A percentile compares a stretch with the other conserved stretches of the same genome.
phyloP scores from a whole-genome alignment of 2,797 vertebrate genomes.

The Molossus molossus region DNA sequence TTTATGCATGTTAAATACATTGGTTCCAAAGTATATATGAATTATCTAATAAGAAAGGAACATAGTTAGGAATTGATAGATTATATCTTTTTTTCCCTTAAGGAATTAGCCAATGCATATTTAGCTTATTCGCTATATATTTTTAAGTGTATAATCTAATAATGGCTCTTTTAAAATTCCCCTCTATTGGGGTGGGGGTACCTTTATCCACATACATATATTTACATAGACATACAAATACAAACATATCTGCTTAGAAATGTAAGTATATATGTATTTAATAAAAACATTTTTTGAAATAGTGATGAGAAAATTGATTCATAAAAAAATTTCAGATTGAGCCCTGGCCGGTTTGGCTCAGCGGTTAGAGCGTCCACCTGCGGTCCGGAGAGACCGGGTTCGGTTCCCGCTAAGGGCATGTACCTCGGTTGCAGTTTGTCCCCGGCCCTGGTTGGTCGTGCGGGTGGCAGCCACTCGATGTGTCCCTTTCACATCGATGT shows the following conservation, averaged over 20 bases:
- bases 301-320: slow-evolving; percentile 47
- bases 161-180: neutral
- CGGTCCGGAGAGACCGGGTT: no score
- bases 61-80: neutral
- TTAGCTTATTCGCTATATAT: slow-evolving; percentile 10
- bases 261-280: neutral
- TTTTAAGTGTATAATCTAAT: slow-evolving; percentile 34
- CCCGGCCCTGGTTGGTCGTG: no score
- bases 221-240: neutral
- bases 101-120: neutral
- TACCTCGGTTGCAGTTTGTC: no score
- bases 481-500: no score
- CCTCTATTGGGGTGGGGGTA: neutral
- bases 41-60: slow-evolving; percentile 33
- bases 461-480: no score
- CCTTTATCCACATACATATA: neutral
- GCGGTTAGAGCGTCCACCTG: no score
- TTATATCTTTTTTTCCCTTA: neutral
- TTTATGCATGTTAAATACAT: slow-evolving; percentile 48
- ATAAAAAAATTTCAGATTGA: neutral
- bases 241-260: slow-evolving; percentile 20
- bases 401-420: no score
- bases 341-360: no score
- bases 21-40: slow-evolving; percentile 44
- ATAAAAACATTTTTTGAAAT: slow-evolving; percentile 53